Evolutionary conservation across 2,888 invertebrate genomes (phyloP).

Genomic region (Dolichopus griseipennis): DNA sequence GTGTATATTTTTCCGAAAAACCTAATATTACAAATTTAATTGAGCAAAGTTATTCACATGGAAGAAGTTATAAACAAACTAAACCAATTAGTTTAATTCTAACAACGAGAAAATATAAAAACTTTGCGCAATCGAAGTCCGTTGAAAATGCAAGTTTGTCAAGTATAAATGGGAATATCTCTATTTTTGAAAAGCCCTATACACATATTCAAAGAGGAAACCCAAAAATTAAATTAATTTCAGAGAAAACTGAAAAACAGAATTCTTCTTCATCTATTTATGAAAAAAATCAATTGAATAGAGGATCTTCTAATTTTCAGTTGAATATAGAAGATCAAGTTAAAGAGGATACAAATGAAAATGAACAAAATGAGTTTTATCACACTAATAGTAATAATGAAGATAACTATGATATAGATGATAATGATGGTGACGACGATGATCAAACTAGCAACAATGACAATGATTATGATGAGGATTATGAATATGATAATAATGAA

Average conservation of each 20-base stretch:
- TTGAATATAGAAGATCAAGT: slow-evolving; percentile 15
- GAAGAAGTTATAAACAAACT: slow-evolving; percentile 26
- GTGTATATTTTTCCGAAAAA: neutral
- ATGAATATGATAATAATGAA: slow-evolving; percentile 19
- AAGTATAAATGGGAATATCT: slow-evolving; percentile 19
- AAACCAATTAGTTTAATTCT: slow-evolving; percentile 25
- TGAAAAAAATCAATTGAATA: neutral
- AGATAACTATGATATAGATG: slow-evolving; percentile 14
- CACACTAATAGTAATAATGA: slow-evolving; percentile 13
- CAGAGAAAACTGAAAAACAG: slow-evolving; percentile 18
- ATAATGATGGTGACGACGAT: slow-evolving; percentile 18
- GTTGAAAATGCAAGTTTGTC: slow-evolving; percentile 13
- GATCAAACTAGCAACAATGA: slow-evolving; percentile 19
- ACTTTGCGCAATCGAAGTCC: slow-evolving; percentile 17
- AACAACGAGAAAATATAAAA: too few relatives aligned
- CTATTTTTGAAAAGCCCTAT: neutral
- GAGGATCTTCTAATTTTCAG: slow-evolving; percentile 22
- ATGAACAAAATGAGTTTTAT: slow-evolving; percentile 4
- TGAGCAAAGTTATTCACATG: neutral
- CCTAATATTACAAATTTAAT: neutral
- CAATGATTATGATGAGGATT: slow-evolving; percentile 20
- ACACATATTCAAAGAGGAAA: slow-evolving; percentile 10
- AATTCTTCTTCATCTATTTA: too few relatives aligned
- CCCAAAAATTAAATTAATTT: slow-evolving; percentile 18
- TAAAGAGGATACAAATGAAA: slow-evolving; percentile 11